Evolutionary conservation across 2,888 invertebrate genomes (phyloP).

Genomic region (Calameuta pallipes): DNA sequence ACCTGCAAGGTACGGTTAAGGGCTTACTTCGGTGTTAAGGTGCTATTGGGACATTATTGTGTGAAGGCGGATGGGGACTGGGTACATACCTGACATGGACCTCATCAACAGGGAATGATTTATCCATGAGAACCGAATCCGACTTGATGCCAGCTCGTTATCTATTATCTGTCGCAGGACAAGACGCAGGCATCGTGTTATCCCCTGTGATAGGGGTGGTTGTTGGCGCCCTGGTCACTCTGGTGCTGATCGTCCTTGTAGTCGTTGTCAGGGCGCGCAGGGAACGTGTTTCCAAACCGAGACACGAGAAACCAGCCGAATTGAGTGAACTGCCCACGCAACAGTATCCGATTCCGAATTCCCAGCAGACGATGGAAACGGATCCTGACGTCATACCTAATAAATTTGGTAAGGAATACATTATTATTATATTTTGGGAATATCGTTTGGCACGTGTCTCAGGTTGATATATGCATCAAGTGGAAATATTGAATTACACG

Average conservation of each 20-base stretch:
- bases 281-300: constrained; percentile 58
- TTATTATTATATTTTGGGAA: not conserved
- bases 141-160: constrained; percentile 3
- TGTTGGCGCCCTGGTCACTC: constrained; percentile 69
- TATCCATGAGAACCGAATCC: not conserved
- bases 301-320: constrained; percentile 56
- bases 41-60: not conserved
- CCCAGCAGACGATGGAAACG: constrained; percentile 69
- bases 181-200: constrained; percentile 69
- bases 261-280: constrained; percentile 68
- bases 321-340: constrained; percentile 57
- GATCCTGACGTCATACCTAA: constrained; percentile 83
- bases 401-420: constrained; percentile 73
- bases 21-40: not conserved
- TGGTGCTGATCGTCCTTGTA: constrained; percentile 68
- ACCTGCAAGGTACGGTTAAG: not conserved
- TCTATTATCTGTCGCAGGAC: constrained; percentile 63
- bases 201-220: constrained; percentile 71
- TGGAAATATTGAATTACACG: not conserved
- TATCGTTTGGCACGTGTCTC: not conserved
- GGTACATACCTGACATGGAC: not conserved
- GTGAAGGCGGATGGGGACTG: not conserved
- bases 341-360: constrained; percentile 56
- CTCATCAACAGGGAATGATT: not conserved
- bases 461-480: not conserved